Evolutionary conservation across 1,140 invertebrate genomes (phyloP), one percentile per base, ranked within the genome.

Genomic region (Neomicropteryx cornuta): DNA sequence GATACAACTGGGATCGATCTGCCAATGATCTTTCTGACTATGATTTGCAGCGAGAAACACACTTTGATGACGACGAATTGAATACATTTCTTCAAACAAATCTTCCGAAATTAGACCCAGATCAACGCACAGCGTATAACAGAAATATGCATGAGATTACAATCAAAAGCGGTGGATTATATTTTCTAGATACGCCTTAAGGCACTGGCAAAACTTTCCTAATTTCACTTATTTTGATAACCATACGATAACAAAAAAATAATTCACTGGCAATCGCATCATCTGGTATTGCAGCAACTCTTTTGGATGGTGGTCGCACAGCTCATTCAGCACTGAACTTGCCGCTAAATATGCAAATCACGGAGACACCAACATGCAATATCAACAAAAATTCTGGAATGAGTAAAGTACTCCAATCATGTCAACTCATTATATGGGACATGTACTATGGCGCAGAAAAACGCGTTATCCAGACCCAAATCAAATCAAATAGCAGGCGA

Each of bases 211-310:
- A 63, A 51, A 61, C 54, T 31, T 64, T 64, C 44, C 36, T 66
- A 5, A 58, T 62, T 33, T 50, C 45, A 44, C 43, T 66, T 22
- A 20, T 60, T 41, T 54, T 61, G 23, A 50, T 46, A 1, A 55
- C 40, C 45, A 41, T 62, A 30, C 36, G 57, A 24, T 40, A 45
- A 18, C 33, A 47, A 46, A 43, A 42, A 21, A 30, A 53, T 14
- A 57, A 61, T 39, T 58, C 60, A 11, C 24, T 72, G 6, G 60
- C 63, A 16, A 28, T 70, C 24, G 70, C 70, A 35, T 70, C 61
- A 30, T 72, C 70, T 19, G 70, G 68, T 36, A 72, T 76, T 33
- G 70, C 71, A 17, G 66, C 70, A 19, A 72, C 62, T 29, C 52
- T 73, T 18, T 40, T 74, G 33, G 37, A 52, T 33, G 58, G 59